These are phyloP conservation scores for Lochmaea crataegi DNA, from an alignment of 2,888 invertebrate genomes.

Conservation along the genomic window DNA sequence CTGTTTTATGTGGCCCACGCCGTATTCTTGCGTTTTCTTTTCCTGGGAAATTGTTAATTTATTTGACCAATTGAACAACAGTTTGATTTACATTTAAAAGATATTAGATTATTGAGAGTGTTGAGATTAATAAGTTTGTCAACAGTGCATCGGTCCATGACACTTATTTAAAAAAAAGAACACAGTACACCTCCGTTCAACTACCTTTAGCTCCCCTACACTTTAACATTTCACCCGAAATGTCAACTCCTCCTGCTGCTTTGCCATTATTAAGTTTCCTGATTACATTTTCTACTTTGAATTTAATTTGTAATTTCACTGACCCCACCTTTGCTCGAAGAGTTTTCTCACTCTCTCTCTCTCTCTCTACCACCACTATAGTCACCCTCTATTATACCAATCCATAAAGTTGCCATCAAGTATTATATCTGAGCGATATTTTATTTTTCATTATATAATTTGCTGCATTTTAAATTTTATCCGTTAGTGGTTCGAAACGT, in stretches of 20 bases:
- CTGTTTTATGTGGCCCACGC: no score
- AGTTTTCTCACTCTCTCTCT: not conserved
- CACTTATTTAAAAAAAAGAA: slow-evolving; percentile 4
- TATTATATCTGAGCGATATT: not conserved
- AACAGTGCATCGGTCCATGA: slow-evolving; percentile 6
- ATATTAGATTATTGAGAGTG: not conserved
- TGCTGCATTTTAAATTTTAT: not conserved
- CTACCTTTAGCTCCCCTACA: slow-evolving; percentile 17
- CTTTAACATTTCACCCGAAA: slow-evolving; percentile 24
- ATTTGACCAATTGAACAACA: no score
- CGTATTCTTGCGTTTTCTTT: no score
- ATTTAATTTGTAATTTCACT: slow-evolving; percentile 23
- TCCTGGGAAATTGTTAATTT: no score
- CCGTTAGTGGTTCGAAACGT: not conserved
- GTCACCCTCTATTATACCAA: slow-evolving; percentile 8
- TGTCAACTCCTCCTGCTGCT: slow-evolving; percentile 21
- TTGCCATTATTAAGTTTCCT: slow-evolving; percentile 22
- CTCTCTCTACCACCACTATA: not conserved
- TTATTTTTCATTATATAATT: not conserved
- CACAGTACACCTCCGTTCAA: slow-evolving; percentile 7
- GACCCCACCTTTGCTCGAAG: slow-evolving; percentile 16
- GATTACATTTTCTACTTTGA: slow-evolving; percentile 20
- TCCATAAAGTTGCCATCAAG: not conserved
- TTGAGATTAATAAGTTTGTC: not conserved
- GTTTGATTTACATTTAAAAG: no score